Evolutionary conservation across 2,113 vertebrate species (phyloP).

Genomic region (Climacteris rufus): DNA sequence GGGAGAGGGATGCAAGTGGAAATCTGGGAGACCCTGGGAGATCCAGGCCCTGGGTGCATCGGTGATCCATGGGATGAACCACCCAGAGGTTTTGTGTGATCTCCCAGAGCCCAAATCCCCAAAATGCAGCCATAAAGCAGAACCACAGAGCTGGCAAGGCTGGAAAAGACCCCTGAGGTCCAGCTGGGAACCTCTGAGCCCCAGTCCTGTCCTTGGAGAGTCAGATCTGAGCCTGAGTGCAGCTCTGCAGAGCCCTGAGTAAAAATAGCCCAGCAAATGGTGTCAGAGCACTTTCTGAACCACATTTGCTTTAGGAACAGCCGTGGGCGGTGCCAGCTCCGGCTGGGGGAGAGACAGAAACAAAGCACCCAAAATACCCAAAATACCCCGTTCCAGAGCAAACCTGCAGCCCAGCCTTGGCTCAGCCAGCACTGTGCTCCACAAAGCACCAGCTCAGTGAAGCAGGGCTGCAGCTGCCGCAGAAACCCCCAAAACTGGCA

Average conservation of each 20-base stretch:
- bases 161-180: background rate
- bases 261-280: background rate
- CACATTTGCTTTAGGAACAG: background rate
- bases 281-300: background rate
- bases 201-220: background rate
- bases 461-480: background rate
- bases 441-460: background rate
- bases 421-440: background rate
- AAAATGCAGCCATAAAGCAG: accelerated
- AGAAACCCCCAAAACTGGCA: background rate
- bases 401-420: background rate
- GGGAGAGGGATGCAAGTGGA: background rate
- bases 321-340: background rate
- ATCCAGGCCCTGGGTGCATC: background rate
- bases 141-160: accelerated
- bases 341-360: background rate
- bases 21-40: background rate
- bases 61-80: accelerated
- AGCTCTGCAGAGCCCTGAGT: background rate
- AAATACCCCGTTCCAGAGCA: background rate
- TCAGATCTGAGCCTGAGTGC: background rate
- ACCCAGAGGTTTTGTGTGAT: accelerated
- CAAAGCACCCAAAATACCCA: background rate
- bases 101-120: accelerated
- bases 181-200: background rate